Evolutionary conservation across 2,113 vertebrate species (phyloP).

Genomic region (Triplophysa dalaica): DNA sequence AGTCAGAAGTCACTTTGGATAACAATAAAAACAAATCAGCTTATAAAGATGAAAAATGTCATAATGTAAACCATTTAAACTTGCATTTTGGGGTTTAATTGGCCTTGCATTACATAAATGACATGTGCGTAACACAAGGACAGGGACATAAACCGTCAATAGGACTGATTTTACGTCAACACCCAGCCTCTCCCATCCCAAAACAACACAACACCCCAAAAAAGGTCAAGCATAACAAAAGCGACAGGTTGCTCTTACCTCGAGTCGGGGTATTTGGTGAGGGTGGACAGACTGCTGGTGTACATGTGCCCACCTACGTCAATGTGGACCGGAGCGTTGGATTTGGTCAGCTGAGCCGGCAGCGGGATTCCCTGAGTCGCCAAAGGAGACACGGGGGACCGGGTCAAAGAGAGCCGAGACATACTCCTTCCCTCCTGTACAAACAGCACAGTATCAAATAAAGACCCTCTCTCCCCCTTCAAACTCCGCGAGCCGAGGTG

Average conservation of each 20-base stretch:
- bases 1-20: too few species aligned
- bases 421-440: slow-evolving; percentile 97
- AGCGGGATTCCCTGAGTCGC: slow-evolving; percentile 96
- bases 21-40: too few species aligned
- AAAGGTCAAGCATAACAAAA: background rate
- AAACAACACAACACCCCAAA: background rate
- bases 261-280: slow-evolving; percentile 97
- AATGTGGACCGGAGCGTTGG: slow-evolving; percentile 97
- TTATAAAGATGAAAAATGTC: too few species aligned
- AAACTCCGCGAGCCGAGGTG: slow-evolving; percentile 35
- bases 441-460: slow-evolving; percentile 47
- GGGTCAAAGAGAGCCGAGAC: slow-evolving; percentile 97
- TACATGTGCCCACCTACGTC: slow-evolving; percentile 99
- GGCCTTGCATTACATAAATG: too few species aligned
- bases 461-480: slow-evolving; percentile 57
- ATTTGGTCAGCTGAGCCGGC: slow-evolving; percentile 96
- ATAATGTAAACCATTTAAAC: background rate
- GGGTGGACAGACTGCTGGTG: slow-evolving; percentile 96
- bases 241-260: slow-evolving; percentile 79
- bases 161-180: background rate
- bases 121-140: background rate
- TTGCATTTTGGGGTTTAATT: too few species aligned
- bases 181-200: background rate
- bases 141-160: background rate
- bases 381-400: slow-evolving; percentile 97